Percentiles rank a stretch among this genome's conserved stretches.
These are phyloP conservation scores for Chironomus tentans DNA, from an alignment of 2,888 invertebrate species.

Conservation along the genomic window DNA sequence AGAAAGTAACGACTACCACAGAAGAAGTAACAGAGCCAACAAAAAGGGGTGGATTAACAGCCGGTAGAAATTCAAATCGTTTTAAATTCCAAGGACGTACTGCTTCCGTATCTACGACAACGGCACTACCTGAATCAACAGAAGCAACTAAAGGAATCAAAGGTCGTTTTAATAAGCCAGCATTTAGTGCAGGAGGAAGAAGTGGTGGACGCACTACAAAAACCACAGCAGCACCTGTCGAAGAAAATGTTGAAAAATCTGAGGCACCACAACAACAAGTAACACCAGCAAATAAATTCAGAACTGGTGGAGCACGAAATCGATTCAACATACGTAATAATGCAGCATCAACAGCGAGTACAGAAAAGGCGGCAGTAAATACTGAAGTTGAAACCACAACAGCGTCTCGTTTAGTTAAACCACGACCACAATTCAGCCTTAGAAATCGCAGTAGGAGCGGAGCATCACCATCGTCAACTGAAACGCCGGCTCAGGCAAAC, in stretches of 20 bases:
- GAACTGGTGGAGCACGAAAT: slow-evolving; percentile 38
- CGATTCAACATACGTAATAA: slow-evolving; percentile 40
- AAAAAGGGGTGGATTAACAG: slow-evolving; percentile 35
- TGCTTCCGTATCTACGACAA: background rate
- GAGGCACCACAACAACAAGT: slow-evolving; percentile 36
- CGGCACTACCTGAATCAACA: background rate
- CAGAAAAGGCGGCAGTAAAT: slow-evolving; percentile 30
- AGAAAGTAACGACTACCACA: slow-evolving; percentile 42
- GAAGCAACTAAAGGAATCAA: background rate
- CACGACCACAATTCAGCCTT: slow-evolving; percentile 37
- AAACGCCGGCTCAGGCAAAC: slow-evolving; percentile 30
- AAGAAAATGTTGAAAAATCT: slow-evolving; percentile 34
- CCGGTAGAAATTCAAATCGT: slow-evolving; percentile 24
- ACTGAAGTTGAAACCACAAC: slow-evolving; percentile 32
- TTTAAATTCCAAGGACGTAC: slow-evolving; percentile 20
- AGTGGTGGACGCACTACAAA: slow-evolving; percentile 32
- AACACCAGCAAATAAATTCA: slow-evolving; percentile 28
- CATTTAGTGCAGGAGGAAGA: slow-evolving; percentile 35
- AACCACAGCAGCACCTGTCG: slow-evolving; percentile 33
- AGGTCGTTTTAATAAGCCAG: slow-evolving; percentile 41
- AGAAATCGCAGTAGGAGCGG: slow-evolving; percentile 37
- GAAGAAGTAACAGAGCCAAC: slow-evolving; percentile 32
- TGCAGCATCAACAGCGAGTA: slow-evolving; percentile 32
- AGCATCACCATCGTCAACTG: slow-evolving; percentile 33
- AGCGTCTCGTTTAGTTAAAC: slow-evolving; percentile 34